Conservation (phyloP, 2,797 vertebrate species). For the Rhabdophis nuchalis region DNA sequence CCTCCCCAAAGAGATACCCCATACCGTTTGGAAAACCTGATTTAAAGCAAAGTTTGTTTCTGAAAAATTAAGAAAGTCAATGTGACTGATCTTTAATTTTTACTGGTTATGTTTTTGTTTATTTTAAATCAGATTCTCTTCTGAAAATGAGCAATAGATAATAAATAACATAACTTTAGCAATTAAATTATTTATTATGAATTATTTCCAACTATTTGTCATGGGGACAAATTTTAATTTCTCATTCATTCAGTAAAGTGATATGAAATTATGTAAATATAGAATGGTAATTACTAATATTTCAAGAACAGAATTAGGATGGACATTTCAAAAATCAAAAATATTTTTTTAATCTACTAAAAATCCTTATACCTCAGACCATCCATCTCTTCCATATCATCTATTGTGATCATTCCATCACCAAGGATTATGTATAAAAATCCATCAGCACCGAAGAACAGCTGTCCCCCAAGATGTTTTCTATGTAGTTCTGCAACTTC, state of each 20-base stretch:
- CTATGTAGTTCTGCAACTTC: conserved; percentile 96
- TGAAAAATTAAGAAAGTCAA: not conserved
- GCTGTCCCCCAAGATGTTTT: conserved; percentile 93
- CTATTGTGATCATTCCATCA: conserved; percentile 97
- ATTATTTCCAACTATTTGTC: not conserved
- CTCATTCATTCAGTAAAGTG: conserved; percentile 5
- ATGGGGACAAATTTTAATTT: not conserved
- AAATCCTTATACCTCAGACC: conserved; percentile 86
- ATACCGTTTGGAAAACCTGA: not conserved
- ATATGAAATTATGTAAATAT: not conserved
- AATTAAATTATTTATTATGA: not conserved
- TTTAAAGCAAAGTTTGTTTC: not conserved
- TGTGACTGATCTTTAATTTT: not conserved
- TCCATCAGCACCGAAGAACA: conserved; percentile 89
- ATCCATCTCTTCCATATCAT: conserved; percentile 99
- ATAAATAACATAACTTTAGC: not conserved
- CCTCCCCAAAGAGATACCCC: not conserved
- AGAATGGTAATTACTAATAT: not conserved
- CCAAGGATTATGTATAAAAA: conserved; percentile 93
- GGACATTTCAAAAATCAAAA: not conserved
- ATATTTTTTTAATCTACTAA: too few relatives aligned
- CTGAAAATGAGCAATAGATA: not conserved
- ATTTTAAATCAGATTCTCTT: not conserved
- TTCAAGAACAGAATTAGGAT: not conserved
- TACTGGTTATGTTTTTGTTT: not conserved